Conservation (phyloP, 1,140 invertebrate species). For the Patella vulgata region DNA sequence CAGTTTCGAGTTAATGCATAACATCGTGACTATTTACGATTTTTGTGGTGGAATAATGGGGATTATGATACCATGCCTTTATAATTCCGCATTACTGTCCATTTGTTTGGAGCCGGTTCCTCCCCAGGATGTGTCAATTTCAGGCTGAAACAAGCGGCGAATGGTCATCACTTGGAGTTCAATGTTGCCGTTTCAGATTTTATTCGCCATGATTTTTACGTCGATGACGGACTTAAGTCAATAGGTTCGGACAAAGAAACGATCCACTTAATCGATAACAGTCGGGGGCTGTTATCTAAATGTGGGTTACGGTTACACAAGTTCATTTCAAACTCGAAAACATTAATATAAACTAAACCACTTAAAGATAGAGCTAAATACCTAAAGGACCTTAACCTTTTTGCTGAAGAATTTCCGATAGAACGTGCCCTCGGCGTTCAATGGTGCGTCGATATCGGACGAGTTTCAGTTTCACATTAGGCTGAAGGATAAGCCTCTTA, state of each 20-base stretch:
- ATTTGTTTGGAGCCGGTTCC: slow-evolving; percentile 34
- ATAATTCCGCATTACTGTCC: slow-evolving; percentile 28
- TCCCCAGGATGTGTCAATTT: slow-evolving; percentile 36
- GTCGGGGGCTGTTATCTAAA: slow-evolving; percentile 21
- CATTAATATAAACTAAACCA: too few species aligned
- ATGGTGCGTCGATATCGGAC: slow-evolving; percentile 45
- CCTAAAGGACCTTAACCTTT: slow-evolving; percentile 29
- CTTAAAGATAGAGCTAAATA: slow-evolving; percentile 19
- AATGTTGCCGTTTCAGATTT: slow-evolving; percentile 19
- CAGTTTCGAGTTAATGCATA: slow-evolving; percentile 27
- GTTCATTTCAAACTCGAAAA: too few species aligned
- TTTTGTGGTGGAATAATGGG: slow-evolving; percentile 35
- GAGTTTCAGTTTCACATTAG: slow-evolving; percentile 31
- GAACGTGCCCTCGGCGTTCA: slow-evolving; percentile 40
- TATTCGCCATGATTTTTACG: slow-evolving; percentile 37
- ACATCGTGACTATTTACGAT: slow-evolving; percentile 32
- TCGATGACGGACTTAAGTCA: slow-evolving; percentile 38
- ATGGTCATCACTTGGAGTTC: slow-evolving; percentile 21
- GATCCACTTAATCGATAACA: slow-evolving; percentile 17
- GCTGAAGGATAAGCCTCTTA: slow-evolving; percentile 26
- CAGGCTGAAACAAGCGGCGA: slow-evolving; percentile 28
- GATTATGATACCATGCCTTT: slow-evolving; percentile 3
- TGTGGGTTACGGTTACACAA: slow-evolving; percentile 39
- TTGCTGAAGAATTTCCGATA: slow-evolving; percentile 31
- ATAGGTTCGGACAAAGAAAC: slow-evolving; percentile 18